Percentiles rank a stretch among this genome's conserved stretches.
Evolutionary conservation across 2,113 vertebrate species (phyloP).

Genomic region (Athene noctua): DNA sequence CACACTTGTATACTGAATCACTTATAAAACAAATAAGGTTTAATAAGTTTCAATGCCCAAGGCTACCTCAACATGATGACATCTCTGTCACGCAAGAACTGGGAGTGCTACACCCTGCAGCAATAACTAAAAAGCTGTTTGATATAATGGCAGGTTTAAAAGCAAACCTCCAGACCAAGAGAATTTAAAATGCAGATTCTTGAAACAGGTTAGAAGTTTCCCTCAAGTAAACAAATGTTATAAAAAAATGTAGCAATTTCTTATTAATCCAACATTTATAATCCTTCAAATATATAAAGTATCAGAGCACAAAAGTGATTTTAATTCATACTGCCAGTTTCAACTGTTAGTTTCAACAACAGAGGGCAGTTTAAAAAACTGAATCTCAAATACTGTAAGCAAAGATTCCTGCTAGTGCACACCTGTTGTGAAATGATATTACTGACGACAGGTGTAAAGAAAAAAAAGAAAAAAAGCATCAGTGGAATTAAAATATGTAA

Average conservation of each 20-base stretch:
- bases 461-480: conserved; percentile 14
- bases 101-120: conserved; percentile 71
- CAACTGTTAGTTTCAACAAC: not conserved
- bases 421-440: conserved; percentile 42
- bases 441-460: conserved; percentile 56
- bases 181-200: conserved; percentile 64
- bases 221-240: conserved; percentile 45
- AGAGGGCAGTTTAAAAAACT: not conserved
- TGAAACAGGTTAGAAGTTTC: conserved; percentile 39
- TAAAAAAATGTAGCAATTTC: not conserved
- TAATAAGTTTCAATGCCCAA: conserved; percentile 72
- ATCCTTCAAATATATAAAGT: not conserved
- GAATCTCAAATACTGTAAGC: not conserved
- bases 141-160: conserved; percentile 71
- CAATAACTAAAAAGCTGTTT: conserved; percentile 68
- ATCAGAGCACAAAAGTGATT: not conserved
- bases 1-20: conserved; percentile 70
- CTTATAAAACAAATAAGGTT: conserved; percentile 73
- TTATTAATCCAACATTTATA: not conserved
- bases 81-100: conserved; percentile 73
- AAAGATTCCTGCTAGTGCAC: not conserved
- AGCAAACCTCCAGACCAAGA: conserved; percentile 67
- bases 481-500: conserved; percentile 9
- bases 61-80: conserved; percentile 73
- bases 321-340: not conserved